Base-by-base conservation (phyloP, 2,888 invertebrate species). In the Cotesia congregata region DNA sequence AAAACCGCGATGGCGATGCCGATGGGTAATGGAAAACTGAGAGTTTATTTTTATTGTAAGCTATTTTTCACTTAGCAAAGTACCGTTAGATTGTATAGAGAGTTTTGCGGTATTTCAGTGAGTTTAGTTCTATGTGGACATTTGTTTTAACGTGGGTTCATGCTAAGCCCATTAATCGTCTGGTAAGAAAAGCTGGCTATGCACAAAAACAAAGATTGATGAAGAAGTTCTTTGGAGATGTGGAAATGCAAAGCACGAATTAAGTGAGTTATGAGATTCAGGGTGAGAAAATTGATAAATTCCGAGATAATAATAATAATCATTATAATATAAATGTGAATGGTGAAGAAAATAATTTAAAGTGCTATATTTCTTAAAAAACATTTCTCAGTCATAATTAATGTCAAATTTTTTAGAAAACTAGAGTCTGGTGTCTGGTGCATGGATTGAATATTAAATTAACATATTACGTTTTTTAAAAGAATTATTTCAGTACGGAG, bases 191-290 rank as follows among this genome's bases (percentile, higher is more conserved):
- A 5, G 60, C 38, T 2, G n/a, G 50, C 50, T 50, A 62, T 15
- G 20, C 15, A 15, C 15, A 38, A 5, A 17, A 38, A 62, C n/a
- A 62, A 39, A 15, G 72, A 72, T 72, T 30, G 5, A 38, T 38
- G 62, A 59, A 38, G 61, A 20, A 40, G 65, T 64, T 72, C 50
- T 64, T 39, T 17, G 30, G 40, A 30, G 50, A 20, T 6, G 30
- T 73, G 65, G 40, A 73, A 67, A 67, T 73, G 15, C 41, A 64
- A 38, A 20, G 72, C 72, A 50, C 65, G 64, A 64, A 5, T 30
- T 41, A 20, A 41, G 12, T n/a, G 40, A 67, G 7, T 73, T 20
- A 72, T 65, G 40, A 40, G 5, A 7, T 15, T 2, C 38, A 7
- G 15, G 72, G 15, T 40, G 62, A 6, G 50, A 17, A 64, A 67